Base-by-base conservation (phyloP, 1,140 invertebrate genomes). In the Glossosoma conforme region DNA sequence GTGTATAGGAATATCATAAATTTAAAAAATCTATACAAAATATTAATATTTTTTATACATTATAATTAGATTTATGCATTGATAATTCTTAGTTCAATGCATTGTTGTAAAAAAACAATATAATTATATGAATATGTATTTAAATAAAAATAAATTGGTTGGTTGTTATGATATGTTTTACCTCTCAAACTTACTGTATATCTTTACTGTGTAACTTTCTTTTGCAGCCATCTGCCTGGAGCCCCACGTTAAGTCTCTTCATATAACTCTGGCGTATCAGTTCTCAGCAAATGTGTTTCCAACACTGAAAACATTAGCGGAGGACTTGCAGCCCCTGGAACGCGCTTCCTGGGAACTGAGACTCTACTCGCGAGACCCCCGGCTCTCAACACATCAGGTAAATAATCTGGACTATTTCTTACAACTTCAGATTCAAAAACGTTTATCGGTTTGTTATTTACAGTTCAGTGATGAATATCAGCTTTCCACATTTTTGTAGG, bases 191-290 rank as follows among this genome's bases (percentile, higher is more conserved):
- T n/a, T n/a, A n/a, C n/a, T n/a, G n/a, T n/a, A n/a, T n/a, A 30
- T 30, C n/a, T n/a, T 9, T 30, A 30, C n/a, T 30, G 25, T 30
- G 25, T 30, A 30, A 30, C 8, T n/a, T 13, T 28, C 20, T 54
- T 48, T 59, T 70, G 19, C 68, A 86, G 84, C 81, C 33, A 79
- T 85, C 49, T 79, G 77, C 62, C 65, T 87, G 47, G 85, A 90
- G 62, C 80, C 85, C 1, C 84, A 87, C 62, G 82, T 85, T 15
- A 92, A 93, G 68, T 89, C 87, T 10, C 71, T 93, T 11, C 91
- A 94, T 65, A 72, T 95, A 54, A 92, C 91, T 2, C 69, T 94
- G 55, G 89, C 91, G 3, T 93, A 93, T 73, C 87, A 91, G 69
- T 93, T 93, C 67, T 80, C 83, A 14, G 72, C 77, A 43, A 75